These are phyloP conservation scores for Alca torda DNA, from an alignment of 2,797 vertebrate species.

Conservation along the genomic window DNA sequence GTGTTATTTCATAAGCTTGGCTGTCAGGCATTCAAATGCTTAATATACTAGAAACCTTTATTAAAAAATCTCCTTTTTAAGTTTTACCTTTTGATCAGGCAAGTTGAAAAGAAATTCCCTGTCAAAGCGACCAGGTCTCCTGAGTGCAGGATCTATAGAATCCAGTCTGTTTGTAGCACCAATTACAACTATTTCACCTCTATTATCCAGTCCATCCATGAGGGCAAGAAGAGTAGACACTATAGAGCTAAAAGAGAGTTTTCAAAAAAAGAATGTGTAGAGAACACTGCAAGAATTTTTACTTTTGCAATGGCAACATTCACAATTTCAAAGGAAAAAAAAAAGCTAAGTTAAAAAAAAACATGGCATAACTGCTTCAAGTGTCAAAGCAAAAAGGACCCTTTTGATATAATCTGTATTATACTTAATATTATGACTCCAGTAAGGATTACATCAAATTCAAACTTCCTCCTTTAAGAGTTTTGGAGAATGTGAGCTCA, in stretches of 20 bases:
- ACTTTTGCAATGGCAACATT: not conserved
- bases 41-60: not conserved
- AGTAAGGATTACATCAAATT: not conserved
- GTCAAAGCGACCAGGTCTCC: slow-evolving; percentile 99
- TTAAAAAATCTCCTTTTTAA: not conserved
- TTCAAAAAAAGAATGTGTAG: not conserved
- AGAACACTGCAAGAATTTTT: not conserved
- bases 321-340: not conserved
- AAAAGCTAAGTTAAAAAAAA: not conserved
- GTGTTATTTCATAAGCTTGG: not conserved
- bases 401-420: not conserved
- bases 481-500: not conserved
- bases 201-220: slow-evolving; percentile 99
- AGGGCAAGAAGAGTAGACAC: slow-evolving; percentile 97
- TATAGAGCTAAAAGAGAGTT: slow-evolving; percentile 86
- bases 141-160: slow-evolving; percentile 99
- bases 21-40: not conserved
- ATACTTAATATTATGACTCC: not conserved
- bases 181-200: slow-evolving; percentile 98
- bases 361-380: not conserved
- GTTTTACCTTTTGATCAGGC: slow-evolving; percentile 93
- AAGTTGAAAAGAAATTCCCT: slow-evolving; percentile 99
- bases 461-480: not conserved
- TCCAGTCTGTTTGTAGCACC: slow-evolving; percentile 99
- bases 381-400: not conserved